Evolutionary conservation across 2,797 vertebrate genomes (phyloP).

Genomic region (Leptatherina wallacei): DNA sequence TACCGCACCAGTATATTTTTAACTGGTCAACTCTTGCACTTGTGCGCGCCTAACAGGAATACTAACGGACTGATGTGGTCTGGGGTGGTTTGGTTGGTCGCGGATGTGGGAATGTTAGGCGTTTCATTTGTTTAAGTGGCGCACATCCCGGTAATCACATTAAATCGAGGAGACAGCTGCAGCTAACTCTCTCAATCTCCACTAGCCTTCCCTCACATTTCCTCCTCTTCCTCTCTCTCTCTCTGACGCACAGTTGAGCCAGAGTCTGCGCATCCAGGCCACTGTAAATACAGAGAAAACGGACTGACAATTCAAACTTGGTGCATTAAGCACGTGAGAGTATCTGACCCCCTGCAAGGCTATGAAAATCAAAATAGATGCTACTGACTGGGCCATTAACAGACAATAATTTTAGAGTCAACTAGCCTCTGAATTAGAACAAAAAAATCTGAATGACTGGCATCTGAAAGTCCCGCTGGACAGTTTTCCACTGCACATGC

Average conservation of each 20-base stretch:
- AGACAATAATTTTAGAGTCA: constrained; percentile 4
- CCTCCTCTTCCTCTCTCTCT: constrained; percentile 16
- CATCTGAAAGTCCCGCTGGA: constrained; percentile 30
- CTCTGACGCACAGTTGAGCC: constrained; percentile 43
- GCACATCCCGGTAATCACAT: constrained; percentile 65
- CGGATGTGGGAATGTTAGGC: constrained; percentile 56
- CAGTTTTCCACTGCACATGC: constrained; percentile 56
- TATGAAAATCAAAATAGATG: not conserved
- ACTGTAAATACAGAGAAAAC: constrained; percentile 57
- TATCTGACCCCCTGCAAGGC: not conserved
- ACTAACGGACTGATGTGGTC: constrained; percentile 8
- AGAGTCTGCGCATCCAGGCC: constrained; percentile 47
- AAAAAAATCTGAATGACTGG: constrained; percentile 14
- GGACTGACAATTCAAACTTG: constrained; percentile 42
- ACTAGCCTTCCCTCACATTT: not conserved
- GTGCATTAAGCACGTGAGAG: constrained; percentile 36
- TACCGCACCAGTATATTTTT: not conserved
- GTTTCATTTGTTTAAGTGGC: constrained; percentile 70
- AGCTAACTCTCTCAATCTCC: constrained; percentile 22
- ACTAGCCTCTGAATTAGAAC: not conserved
- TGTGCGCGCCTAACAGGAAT: not conserved
- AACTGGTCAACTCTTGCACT: not conserved
- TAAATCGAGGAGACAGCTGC: constrained; percentile 62
- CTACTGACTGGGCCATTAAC: not conserved
- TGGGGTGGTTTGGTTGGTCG: constrained; percentile 24